phyloP scores from a whole-genome alignment of 2,113 vertebrate genomes.

The Proterorhinus semilunaris region DNA sequence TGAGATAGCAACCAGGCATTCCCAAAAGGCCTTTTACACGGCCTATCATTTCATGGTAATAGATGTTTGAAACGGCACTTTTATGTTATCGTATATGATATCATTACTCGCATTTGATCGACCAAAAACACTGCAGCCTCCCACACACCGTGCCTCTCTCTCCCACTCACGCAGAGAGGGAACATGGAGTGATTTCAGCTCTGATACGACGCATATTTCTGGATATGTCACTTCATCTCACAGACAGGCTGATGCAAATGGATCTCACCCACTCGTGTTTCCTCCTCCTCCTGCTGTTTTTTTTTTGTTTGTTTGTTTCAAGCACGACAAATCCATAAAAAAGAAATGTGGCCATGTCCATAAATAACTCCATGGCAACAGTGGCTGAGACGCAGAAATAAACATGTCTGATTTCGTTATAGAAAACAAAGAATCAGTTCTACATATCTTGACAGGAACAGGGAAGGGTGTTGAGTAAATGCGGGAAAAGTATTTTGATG shows the following conservation, averaged over 20 bases:
- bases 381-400: neutral
- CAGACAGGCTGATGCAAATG: conserved; percentile 61
- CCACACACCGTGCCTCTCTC: neutral
- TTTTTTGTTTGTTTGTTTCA: conserved; percentile 49
- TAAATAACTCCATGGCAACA: conserved; percentile 21
- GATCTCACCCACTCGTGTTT: conserved; percentile 59
- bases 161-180: neutral
- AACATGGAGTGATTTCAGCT: conserved; percentile 49
- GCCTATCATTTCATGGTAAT: conserved; percentile 31
- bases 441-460: neutral
- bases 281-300: conserved; percentile 33
- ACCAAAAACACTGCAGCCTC: conserved; percentile 9
- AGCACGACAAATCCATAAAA: conserved; percentile 41
- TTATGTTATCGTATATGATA: conserved; percentile 26
- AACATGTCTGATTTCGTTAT: neutral
- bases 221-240: conserved; percentile 61
- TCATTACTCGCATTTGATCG: conserved; percentile 41
- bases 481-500: too few species aligned
- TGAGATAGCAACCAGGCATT: conserved; percentile 62
- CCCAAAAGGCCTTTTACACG: conserved; percentile 41
- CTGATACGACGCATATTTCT: conserved; percentile 51
- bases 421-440: neutral
- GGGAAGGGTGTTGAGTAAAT: too few species aligned
- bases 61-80: conserved; percentile 38
- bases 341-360: conserved; percentile 45